Evolutionary conservation across 2,113 vertebrate species (phyloP), one percentile per base, ranked within the genome.

Genomic region (Phrynosoma platyrhinos): DNA sequence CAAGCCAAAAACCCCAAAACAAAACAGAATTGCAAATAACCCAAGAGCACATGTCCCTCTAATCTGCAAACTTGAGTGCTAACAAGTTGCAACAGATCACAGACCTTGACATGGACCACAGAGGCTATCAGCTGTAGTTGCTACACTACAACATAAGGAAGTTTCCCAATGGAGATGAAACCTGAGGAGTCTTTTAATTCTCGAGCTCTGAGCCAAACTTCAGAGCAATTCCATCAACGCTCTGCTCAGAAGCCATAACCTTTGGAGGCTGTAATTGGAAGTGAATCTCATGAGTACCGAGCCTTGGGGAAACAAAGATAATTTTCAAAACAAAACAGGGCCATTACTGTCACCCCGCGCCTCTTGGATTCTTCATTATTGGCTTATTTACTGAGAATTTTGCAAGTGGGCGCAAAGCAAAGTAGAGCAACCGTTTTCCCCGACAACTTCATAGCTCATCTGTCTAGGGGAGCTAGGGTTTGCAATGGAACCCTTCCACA

Each of bases 331-430:
- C 23, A 87, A 40, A 72, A 36, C 27, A 55, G 47, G 52, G 62
- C 6, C n/a, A 58, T 79, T 80, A 79, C 68, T 40, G n/a, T 87
- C 66, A 80, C 52, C 36, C 52, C 16, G 66, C 8, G 58, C n/a
- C 78, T 80, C 23, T 80, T 40, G 69, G 77, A 91, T 85, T 88
- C 14, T 79, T 53, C 64, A 76, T 72, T 69, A 52, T 42, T 66
- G 36, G 58, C 80, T 82, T 68, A 42, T 83, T 83, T 52, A 52
- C 82, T n/a, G 52, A 42, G 30, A 47, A 47, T 52, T 69, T 69
- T 69, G 25, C 62, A 82, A 82, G 81, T 47, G 64, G 82, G 27
- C 10, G 25, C 25, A 47, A 71, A 47, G 47, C 7, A 7, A 47
- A 47, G 47, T 7, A 66, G 25, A 20, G 40, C 40, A 52, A 5